A percentile compares a stretch with the other conserved stretches of the same genome.
Evolutionary conservation across 2,113 vertebrate genomes (phyloP).

Genomic region (Hassar affinis): DNA sequence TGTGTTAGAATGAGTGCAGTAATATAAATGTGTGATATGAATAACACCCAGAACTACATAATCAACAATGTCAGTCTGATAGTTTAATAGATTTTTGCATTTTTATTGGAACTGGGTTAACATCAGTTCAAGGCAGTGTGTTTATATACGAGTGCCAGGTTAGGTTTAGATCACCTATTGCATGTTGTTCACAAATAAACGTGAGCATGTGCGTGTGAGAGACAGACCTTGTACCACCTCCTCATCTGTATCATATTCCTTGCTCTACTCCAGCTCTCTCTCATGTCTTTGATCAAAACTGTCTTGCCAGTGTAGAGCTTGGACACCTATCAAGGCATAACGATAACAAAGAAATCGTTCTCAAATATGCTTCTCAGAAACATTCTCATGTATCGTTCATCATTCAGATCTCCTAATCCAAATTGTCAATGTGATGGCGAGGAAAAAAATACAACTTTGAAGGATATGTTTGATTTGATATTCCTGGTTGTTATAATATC

Average conservation of each 20-base stretch:
- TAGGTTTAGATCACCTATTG: conserved; percentile 3
- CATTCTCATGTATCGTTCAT: conserved; percentile 32
- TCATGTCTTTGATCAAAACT: conserved; percentile 33
- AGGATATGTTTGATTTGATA: conserved; percentile 33
- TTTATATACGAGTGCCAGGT: conserved; percentile 19
- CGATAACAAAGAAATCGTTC: conserved; percentile 52
- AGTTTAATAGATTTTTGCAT: background rate
- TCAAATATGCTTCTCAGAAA: conserved; percentile 30
- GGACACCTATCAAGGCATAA: conserved; percentile 57
- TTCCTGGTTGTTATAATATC: conserved; percentile 9
- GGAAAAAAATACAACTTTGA: background rate
- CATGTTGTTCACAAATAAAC: conserved; percentile 16
- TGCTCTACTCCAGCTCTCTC: conserved; percentile 1
- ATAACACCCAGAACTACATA: background rate
- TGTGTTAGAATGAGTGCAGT: background rate
- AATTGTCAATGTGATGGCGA: conserved; percentile 22
- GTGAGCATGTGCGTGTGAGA: background rate
- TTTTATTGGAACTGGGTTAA: conserved; percentile 3
- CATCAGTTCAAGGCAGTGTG: background rate
- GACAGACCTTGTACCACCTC: conserved; percentile 3
- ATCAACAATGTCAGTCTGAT: background rate
- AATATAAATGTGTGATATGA: background rate
- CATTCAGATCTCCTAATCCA: conserved; percentile 25
- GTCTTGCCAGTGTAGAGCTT: conserved; percentile 43
- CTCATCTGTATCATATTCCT: conserved; percentile 20